phyloP scores from a whole-genome alignment of 2,113 vertebrate genomes.

The Upupa epops region DNA sequence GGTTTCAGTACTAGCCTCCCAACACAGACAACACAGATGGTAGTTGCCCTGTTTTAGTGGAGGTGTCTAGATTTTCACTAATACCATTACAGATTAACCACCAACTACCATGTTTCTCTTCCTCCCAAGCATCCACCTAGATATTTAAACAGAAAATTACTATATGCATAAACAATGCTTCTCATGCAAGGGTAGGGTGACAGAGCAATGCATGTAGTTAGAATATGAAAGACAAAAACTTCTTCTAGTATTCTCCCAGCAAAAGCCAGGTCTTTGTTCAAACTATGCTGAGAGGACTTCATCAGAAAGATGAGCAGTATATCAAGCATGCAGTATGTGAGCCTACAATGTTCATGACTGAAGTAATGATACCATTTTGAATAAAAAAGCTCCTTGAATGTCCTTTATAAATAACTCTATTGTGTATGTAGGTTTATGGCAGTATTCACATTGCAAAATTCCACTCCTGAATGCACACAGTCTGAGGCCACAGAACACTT shows the following conservation, averaged over 20 bases:
- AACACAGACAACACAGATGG: fast-evolving
- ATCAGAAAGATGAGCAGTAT: not conserved
- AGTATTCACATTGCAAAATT: not conserved
- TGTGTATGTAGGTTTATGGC: not conserved
- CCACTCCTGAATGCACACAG: not conserved
- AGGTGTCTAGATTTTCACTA: not conserved
- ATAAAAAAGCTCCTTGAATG: not conserved
- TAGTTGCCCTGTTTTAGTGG: not conserved
- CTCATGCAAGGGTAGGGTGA: not conserved
- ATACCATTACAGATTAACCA: not conserved
- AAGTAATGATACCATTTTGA: not conserved
- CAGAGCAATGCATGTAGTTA: not conserved
- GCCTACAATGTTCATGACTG: not conserved
- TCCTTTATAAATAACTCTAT: not conserved
- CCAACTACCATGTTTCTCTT: not conserved
- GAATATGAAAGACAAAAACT: not conserved
- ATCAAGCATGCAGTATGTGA: not conserved
- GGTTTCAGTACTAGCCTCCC: not conserved
- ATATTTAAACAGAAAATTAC: not conserved
- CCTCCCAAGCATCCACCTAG: not conserved
- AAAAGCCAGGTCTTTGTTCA: not conserved
- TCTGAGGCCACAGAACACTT: not conserved
- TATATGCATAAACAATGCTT: not conserved
- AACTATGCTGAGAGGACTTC: not conserved
- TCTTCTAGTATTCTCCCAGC: not conserved